Evolutionary conservation across 1,140 invertebrate species (phyloP).

Genomic region (Lasaia peninsularis): DNA sequence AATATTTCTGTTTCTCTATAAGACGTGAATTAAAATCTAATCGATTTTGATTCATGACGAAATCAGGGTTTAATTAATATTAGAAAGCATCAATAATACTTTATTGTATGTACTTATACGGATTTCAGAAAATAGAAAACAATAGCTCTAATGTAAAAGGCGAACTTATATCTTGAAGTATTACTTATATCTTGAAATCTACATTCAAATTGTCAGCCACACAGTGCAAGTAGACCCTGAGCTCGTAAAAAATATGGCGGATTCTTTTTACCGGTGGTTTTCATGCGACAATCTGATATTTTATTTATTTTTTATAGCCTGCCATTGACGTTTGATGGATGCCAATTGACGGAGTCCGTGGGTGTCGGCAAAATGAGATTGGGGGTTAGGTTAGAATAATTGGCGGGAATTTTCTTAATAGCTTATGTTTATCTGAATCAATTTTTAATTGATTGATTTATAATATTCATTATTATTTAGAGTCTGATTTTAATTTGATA

Average conservation of each 20-base stretch:
- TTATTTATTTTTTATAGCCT: constrained; percentile 68
- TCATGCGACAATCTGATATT: constrained; percentile 62
- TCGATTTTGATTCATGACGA: no score
- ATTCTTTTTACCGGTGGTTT: constrained; percentile 41
- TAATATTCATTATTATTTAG: background rate
- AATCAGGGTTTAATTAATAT: no score
- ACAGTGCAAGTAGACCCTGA: constrained; percentile 22
- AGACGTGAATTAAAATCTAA: no score
- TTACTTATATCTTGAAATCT: no score
- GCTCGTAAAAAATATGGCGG: constrained; percentile 32
- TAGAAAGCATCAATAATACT: no score
- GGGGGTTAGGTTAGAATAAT: constrained; percentile 45
- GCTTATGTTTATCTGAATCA: constrained; percentile 12
- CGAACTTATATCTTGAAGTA: no score
- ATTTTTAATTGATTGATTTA: background rate
- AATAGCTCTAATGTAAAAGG: no score
- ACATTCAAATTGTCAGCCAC: background rate
- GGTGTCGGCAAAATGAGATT: constrained; percentile 26
- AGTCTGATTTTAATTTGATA: background rate
- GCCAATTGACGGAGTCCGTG: constrained; percentile 36
- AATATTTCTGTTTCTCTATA: no score
- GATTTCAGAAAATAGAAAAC: no score
- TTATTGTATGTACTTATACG: no score
- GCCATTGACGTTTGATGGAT: constrained; percentile 64
- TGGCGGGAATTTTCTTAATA: constrained; percentile 30